Conservation (phyloP, 2,888 invertebrate genomes). For the Zaprionus lineosus region DNA sequence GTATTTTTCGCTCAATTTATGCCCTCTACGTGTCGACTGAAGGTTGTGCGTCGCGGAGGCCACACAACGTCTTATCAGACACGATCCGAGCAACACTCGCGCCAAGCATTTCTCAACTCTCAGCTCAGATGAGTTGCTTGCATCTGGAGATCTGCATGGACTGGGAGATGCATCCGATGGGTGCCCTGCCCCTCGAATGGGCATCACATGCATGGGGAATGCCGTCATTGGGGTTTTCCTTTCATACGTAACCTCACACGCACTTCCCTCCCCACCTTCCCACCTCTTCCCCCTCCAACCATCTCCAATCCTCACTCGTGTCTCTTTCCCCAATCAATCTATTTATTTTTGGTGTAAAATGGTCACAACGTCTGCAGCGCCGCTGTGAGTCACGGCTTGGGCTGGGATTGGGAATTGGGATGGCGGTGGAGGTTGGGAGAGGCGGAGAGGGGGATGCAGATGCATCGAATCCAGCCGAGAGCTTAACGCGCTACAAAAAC, state of each 20-base stretch:
- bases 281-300: background rate
- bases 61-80: slow-evolving; percentile 30
- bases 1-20: slow-evolving; percentile 5
- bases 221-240: too few relatives aligned
- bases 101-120: too few relatives aligned
- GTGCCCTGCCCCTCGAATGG: too few relatives aligned
- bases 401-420: background rate
- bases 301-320: background rate
- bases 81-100: slow-evolving; percentile 14
- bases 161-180: too few relatives aligned
- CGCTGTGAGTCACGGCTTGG: slow-evolving; percentile 24
- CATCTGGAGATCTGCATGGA: too few relatives aligned
- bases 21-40: slow-evolving; percentile 38
- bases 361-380: slow-evolving; percentile 9
- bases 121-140: too few relatives aligned
- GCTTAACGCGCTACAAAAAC: slow-evolving; percentile 31
- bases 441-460: slow-evolving; percentile 5
- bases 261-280: too few relatives aligned
- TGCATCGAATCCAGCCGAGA: slow-evolving; percentile 2
- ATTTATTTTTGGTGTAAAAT: slow-evolving; percentile 41
- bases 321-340: too few relatives aligned
- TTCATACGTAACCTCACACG: too few relatives aligned
- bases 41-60: too few relatives aligned
- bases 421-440: background rate
- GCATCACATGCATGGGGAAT: too few relatives aligned